Conservation (phyloP, 2,797 vertebrate genomes). For the Rhabdomys pumilio region DNA sequence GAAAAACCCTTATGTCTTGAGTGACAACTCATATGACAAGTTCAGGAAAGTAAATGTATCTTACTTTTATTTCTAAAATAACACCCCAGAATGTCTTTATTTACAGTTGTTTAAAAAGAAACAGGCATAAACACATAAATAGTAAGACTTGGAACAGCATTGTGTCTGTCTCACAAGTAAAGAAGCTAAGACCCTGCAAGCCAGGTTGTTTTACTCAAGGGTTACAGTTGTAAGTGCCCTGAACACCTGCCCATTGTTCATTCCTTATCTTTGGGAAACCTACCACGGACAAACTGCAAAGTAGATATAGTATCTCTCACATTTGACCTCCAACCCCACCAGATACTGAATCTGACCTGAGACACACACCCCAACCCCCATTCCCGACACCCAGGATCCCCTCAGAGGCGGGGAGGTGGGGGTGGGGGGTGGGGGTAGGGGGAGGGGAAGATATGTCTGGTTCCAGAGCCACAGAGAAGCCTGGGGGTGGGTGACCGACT, state of each 20-base stretch:
- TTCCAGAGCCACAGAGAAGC: background rate
- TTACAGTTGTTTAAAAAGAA: conserved; percentile 32
- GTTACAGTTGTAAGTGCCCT: conserved; percentile 25
- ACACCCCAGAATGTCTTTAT: background rate
- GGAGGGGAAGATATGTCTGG: background rate
- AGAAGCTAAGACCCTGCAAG: conserved; percentile 13
- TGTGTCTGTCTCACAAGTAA: conserved; percentile 51
- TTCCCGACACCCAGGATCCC: background rate
- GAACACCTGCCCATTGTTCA: background rate
- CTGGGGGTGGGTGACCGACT: background rate
- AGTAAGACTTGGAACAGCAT: background rate
- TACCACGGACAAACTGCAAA: background rate
- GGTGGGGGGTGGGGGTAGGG: background rate
- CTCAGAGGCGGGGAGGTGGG: background rate
- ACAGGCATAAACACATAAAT: background rate
- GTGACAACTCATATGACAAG: background rate
- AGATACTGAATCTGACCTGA: background rate
- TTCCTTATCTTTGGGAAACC: background rate
- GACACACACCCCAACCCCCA: no score
- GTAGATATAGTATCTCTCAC: background rate
- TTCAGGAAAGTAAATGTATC: conserved; percentile 36
- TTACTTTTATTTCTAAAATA: conserved; percentile 73
- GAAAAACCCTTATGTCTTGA: background rate
- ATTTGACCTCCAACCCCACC: background rate
- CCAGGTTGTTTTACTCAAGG: conserved; percentile 36